Percentiles rank a stretch among this genome's conserved stretches.
Conservation (phyloP, 2,113 vertebrate species). For the Rhombomys opimus region DNA sequence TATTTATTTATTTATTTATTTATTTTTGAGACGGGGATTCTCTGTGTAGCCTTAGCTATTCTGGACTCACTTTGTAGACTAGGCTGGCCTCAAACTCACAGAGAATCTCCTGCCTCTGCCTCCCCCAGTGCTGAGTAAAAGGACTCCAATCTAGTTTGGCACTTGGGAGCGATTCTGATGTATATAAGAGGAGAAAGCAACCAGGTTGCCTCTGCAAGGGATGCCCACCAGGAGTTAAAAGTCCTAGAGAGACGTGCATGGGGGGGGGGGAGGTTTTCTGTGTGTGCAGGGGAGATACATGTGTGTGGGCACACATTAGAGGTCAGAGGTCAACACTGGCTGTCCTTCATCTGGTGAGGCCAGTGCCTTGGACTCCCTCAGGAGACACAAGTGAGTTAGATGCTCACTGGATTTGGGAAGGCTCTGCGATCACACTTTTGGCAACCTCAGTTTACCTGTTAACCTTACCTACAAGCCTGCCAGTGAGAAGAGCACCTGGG, state of each 20-base stretch:
- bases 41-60: too few relatives aligned
- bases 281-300: not conserved
- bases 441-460: not conserved
- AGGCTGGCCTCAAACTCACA: too few relatives aligned
- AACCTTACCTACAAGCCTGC: rapidly evolving
- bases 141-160: not conserved
- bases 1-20: too few relatives aligned
- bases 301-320: not conserved
- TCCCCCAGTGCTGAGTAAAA: not conserved
- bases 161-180: too few relatives aligned
- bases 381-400: not conserved
- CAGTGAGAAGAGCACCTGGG: not conserved
- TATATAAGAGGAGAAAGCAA: not conserved
- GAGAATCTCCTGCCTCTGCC: too few relatives aligned
- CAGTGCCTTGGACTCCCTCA: not conserved
- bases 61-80: too few relatives aligned
- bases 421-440: not conserved
- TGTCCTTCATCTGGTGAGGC: not conserved
- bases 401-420: not conserved
- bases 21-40: too few relatives aligned
- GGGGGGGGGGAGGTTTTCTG: not conserved
- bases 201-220: rapidly evolving
- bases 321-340: not conserved
- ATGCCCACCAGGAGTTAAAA: rapidly evolving
- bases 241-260: not conserved